Percentiles rank a stretch among this genome's conserved stretches.
These are phyloP conservation scores for Xiphophorus birchmanni DNA, from an alignment of 2,797 vertebrate species.

Conservation along the genomic window DNA sequence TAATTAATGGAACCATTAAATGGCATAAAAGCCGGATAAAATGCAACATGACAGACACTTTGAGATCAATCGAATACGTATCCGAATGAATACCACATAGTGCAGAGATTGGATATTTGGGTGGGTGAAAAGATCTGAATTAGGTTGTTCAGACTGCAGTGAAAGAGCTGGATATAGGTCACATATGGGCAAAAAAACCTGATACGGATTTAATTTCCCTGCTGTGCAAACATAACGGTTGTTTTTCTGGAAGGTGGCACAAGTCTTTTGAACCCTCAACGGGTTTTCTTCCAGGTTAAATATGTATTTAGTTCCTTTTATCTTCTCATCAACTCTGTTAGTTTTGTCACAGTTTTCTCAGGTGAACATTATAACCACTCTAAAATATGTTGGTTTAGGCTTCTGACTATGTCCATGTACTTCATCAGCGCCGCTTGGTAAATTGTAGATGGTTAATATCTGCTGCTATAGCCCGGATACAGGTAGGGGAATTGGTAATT, in stretches of 20 bases:
- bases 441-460: background rate
- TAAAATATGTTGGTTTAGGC: background rate
- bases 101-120: too few relatives aligned
- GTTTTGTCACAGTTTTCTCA: background rate
- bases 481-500: background rate
- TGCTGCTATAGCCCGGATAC: background rate
- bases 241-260: background rate
- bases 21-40: too few relatives aligned
- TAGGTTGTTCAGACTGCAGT: too few relatives aligned
- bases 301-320: background rate
- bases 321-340: background rate
- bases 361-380: background rate
- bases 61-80: too few relatives aligned
- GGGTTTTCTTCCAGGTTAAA: background rate
- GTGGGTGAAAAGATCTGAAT: too few relatives aligned
- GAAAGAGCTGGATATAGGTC: too few relatives aligned
- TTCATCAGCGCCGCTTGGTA: background rate
- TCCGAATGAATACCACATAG: too few relatives aligned
- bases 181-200: too few relatives aligned
- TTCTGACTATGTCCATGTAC: background rate
- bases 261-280: background rate
- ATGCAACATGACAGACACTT: too few relatives aligned
- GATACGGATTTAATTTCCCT: too few relatives aligned
- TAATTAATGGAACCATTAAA: too few relatives aligned
- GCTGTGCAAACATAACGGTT: too few relatives aligned